Percentiles rank a stretch among this genome's conserved stretches.
These are phyloP conservation scores for Pteronura brasiliensis DNA, from an alignment of 2,113 vertebrate species.

Conservation along the genomic window DNA sequence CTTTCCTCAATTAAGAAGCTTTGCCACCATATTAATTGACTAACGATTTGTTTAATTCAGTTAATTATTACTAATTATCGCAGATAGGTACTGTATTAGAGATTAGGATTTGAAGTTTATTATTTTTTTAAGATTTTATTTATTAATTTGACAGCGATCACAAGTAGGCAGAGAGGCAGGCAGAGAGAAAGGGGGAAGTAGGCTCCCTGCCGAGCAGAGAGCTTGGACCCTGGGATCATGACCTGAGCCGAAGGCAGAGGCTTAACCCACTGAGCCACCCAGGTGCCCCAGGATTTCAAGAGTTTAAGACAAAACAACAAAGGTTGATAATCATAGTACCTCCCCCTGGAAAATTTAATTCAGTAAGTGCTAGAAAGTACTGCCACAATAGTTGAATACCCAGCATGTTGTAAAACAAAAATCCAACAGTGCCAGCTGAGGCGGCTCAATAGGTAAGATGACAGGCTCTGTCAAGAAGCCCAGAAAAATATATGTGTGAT, in stretches of 20 bases:
- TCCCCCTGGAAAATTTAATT: neutral
- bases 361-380: neutral
- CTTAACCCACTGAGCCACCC: no score
- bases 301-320: neutral
- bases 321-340: neutral
- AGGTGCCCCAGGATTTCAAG: no score
- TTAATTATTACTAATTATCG: neutral
- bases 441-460: neutral
- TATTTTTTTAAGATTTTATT: no score
- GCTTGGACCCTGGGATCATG: no score
- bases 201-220: no score
- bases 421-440: accelerated
- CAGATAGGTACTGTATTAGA: neutral
- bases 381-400: neutral
- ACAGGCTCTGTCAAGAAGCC: neutral
- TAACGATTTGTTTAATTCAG: neutral
- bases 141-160: no score
- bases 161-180: no score
- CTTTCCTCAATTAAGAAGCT: neutral
- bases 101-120: neutral
- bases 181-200: no score
- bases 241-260: no score
- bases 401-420: neutral
- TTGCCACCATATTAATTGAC: neutral
- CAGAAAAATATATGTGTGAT: neutral